Conservation (phyloP, 2,888 invertebrate species). For the Hoplodrina ambigua region DNA sequence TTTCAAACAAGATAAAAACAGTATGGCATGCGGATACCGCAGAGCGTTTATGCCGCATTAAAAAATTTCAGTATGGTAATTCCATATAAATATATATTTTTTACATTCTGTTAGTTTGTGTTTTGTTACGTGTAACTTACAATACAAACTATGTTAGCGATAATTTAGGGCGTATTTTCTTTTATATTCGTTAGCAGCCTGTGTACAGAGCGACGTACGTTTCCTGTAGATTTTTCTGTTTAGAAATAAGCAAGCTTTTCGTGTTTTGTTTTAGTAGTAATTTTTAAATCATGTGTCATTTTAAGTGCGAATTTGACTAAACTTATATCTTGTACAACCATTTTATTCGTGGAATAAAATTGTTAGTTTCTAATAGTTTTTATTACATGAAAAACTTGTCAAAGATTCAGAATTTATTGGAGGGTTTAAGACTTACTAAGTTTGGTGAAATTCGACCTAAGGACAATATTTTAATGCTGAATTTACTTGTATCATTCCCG, state of each 20-base stretch:
- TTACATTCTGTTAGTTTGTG: neutral
- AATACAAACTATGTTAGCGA: neutral
- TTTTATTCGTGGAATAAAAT: too few species aligned
- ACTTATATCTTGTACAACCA: too few species aligned
- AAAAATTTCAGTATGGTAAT: too few species aligned
- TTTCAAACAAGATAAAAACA: neutral
- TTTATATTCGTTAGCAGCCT: neutral
- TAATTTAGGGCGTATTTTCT: neutral
- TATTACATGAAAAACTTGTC: too few species aligned
- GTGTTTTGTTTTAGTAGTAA: conserved; percentile 1
- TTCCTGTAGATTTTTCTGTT: neutral
- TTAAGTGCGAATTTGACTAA: neutral
- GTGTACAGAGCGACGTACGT: neutral
- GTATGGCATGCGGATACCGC: neutral
- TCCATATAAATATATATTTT: too few species aligned
- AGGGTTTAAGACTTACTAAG: too few species aligned
- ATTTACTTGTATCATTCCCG: conserved; percentile 39
- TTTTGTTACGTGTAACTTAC: neutral
- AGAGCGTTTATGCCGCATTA: neutral
- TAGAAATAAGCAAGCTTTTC: conserved; percentile 11
- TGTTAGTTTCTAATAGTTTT: too few species aligned
- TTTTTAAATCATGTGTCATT: conserved; percentile 1
- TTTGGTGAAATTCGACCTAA: too few species aligned
- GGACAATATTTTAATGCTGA: conserved; percentile 7
- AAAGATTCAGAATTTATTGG: too few species aligned